These are phyloP conservation scores for Apoderus coryli DNA, from an alignment of 2,888 invertebrate genomes.

Conservation along the genomic window DNA sequence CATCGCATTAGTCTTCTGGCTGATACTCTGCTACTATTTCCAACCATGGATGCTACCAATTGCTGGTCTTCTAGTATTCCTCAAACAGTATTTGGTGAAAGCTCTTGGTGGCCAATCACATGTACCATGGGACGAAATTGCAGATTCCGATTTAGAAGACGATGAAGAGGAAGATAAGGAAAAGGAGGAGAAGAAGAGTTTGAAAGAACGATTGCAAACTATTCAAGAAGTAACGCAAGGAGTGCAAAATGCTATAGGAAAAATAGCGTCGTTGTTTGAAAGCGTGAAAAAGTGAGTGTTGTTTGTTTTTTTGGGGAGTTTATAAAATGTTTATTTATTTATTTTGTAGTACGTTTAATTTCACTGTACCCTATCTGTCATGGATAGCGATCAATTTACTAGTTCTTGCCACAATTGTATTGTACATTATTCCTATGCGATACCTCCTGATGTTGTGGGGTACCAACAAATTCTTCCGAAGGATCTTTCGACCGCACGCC, in stretches of 20 bases:
- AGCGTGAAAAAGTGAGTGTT: conserved; percentile 77
- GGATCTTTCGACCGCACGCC: conserved; percentile 81
- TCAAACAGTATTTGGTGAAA: conserved; percentile 53
- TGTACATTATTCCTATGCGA: conserved; percentile 81
- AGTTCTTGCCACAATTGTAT: conserved; percentile 54
- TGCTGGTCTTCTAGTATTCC: conserved; percentile 63
- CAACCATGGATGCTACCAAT: conserved; percentile 92
- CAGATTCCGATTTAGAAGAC: conserved; percentile 47
- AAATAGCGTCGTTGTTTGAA: conserved; percentile 86
- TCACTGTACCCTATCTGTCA: conserved; percentile 92
- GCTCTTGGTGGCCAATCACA: conserved; percentile 27
- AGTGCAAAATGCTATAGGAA: conserved; percentile 91
- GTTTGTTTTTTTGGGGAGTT: not conserved
- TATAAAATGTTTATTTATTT: conserved; percentile 5
- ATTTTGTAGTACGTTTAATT: conserved; percentile 76
- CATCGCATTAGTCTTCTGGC: conserved; percentile 69
- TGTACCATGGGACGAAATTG: conserved; percentile 31
- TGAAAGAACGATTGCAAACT: conserved; percentile 85
- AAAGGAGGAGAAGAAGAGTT: conserved; percentile 87
- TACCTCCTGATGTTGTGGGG: conserved; percentile 90
- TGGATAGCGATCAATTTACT: conserved; percentile 77
- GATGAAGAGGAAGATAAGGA: conserved; percentile 79
- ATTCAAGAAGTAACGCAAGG: conserved; percentile 96
- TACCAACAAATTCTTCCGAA: conserved; percentile 83
- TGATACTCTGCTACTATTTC: conserved; percentile 83